Evolutionary conservation across 2,797 vertebrate genomes (phyloP).

Genomic region (Poecilia gillii): DNA sequence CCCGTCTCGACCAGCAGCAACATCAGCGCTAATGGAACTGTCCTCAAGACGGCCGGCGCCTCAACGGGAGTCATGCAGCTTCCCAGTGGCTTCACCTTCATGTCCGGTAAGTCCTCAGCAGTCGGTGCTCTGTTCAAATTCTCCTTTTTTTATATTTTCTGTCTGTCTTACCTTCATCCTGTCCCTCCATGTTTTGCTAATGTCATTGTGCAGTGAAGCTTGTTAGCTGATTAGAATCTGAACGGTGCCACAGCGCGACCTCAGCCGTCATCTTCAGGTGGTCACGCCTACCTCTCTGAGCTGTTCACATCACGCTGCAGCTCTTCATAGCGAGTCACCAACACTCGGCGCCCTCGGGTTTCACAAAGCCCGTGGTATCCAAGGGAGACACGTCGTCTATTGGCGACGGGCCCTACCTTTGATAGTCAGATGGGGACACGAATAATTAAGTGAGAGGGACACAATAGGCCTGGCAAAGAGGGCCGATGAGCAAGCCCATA

Average conservation of each 20-base stretch:
- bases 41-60: conserved; percentile 89
- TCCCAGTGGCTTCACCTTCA: conserved; percentile 94
- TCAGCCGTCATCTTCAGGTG: conserved; percentile 16
- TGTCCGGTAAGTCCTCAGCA: conserved; percentile 86
- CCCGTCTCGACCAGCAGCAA: conserved; percentile 89
- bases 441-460: conserved; percentile 75
- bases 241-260: conserved; percentile 46
- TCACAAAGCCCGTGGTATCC: conserved; percentile 61
- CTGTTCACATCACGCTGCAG: conserved; percentile 55
- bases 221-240: conserved; percentile 68
- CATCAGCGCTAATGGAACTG: conserved; percentile 92
- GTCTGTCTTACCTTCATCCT: conserved; percentile 22
- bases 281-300: conserved; percentile 23
- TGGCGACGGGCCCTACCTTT: conserved; percentile 60
- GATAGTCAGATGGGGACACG: conserved; percentile 69
- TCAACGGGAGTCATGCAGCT: conserved; percentile 94
- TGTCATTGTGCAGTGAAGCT: conserved; percentile 17
- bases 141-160: neutral
- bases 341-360: conserved; percentile 43
- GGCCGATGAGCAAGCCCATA: conserved; percentile 62
- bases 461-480: conserved; percentile 69
- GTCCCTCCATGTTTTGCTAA: conserved; percentile 44
- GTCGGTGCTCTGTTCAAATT: neutral
- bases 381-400: conserved; percentile 48
- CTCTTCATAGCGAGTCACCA: conserved; percentile 40